A percentile compares a stretch with the other conserved stretches of the same genome.
phyloP scores from a whole-genome alignment of 2,888 invertebrate genomes.

The Atethmia centrago region DNA sequence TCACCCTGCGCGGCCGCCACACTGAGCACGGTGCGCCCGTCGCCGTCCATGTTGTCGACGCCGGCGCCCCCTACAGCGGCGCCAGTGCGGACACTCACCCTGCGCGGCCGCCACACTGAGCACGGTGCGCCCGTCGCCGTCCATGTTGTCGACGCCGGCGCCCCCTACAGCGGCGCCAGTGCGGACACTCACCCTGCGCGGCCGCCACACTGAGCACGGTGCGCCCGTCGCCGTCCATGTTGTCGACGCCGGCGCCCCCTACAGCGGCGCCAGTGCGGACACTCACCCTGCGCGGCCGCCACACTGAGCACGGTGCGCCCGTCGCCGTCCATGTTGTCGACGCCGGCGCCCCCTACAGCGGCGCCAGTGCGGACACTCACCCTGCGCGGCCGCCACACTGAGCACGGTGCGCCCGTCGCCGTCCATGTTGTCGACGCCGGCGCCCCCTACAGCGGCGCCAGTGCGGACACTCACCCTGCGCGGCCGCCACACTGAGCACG shows the following conservation, averaged over 20 bases:
- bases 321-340: slow-evolving; percentile 98
- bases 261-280: no score
- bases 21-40: slow-evolving; percentile 97
- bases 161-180: no score
- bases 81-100: slow-evolving; percentile 82
- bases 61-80: slow-evolving; percentile 99
- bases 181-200: slow-evolving; percentile 91
- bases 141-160: slow-evolving; percentile 98
- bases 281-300: slow-evolving; percentile 94
- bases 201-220: slow-evolving; percentile 96
- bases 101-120: slow-evolving; percentile 96
- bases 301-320: slow-evolving; percentile 97
- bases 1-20: slow-evolving; percentile 95
- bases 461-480: slow-evolving; percentile 91
- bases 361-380: slow-evolving; percentile 72
- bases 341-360: slow-evolving; percentile 99
- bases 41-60: slow-evolving; percentile 98
- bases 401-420: slow-evolving; percentile 97
- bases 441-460: no score
- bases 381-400: slow-evolving; percentile 96
- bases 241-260: slow-evolving; percentile 99
- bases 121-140: slow-evolving; percentile 97
- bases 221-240: slow-evolving; percentile 98
- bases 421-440: slow-evolving; percentile 98
- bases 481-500: slow-evolving; percentile 95